Evolutionary conservation across 1,140 invertebrate genomes (phyloP).

Genomic region (Saccostrea echinata): DNA sequence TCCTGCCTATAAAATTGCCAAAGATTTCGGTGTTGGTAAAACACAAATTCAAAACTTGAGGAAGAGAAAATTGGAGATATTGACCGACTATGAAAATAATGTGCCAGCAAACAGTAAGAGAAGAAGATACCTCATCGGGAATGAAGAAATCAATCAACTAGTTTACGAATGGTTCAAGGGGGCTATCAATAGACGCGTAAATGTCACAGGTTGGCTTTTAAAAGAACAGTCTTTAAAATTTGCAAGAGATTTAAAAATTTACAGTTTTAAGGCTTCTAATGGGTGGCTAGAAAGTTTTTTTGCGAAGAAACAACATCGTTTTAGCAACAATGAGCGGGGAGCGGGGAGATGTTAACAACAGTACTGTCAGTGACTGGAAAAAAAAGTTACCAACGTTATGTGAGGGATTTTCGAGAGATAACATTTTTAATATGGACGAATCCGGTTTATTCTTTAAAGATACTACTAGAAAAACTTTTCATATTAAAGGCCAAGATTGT

Average conservation of each 20-base stretch:
- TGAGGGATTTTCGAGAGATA: slow-evolving; percentile 44
- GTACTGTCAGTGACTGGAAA: slow-evolving; percentile 56
- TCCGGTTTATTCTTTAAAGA: slow-evolving; percentile 60
- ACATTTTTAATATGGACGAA: slow-evolving; percentile 63
- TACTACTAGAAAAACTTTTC: slow-evolving; percentile 49
- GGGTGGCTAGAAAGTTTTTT: slow-evolving; percentile 53
- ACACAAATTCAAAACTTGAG: slow-evolving; percentile 50
- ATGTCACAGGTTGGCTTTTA: slow-evolving; percentile 50
- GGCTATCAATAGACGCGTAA: slow-evolving; percentile 11
- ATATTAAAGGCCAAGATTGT: slow-evolving; percentile 47
- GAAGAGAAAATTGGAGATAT: slow-evolving; percentile 44
- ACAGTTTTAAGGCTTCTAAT: slow-evolving; percentile 63
- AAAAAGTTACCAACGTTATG: slow-evolving; percentile 36
- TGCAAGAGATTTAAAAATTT: slow-evolving; percentile 42
- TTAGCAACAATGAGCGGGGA: slow-evolving; percentile 56
- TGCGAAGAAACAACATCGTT: slow-evolving; percentile 48
- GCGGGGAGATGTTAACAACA: slow-evolving; percentile 48
- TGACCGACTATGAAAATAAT: slow-evolving; percentile 47
- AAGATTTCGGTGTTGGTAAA: slow-evolving; percentile 49
- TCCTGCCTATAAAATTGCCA: slow-evolving; percentile 48
- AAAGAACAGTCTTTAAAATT: slow-evolving; percentile 50
- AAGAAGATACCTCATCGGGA: slow-evolving; percentile 2
- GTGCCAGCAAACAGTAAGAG: background rate
- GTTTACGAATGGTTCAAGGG: slow-evolving; percentile 48
- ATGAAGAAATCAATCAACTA: slow-evolving; percentile 51